Base-by-base conservation (phyloP, 2,797 vertebrate species). In the Podarcis siculus region DNA sequence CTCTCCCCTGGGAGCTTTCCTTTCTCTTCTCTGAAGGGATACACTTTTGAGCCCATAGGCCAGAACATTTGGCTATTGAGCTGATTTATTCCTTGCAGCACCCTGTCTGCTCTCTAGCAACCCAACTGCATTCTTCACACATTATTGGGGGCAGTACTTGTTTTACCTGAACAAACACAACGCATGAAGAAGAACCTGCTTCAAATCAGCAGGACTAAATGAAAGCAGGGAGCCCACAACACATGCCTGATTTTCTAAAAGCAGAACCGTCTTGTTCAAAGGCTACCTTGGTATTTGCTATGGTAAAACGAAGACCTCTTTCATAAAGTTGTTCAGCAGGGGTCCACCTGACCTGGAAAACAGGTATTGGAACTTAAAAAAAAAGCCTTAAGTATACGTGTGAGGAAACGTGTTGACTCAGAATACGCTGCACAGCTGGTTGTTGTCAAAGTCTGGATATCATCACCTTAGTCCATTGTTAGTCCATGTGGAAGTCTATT, bases 291-390 rank as follows among this genome's bases (percentile, higher is more conserved):
- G 42, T 80, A 61, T 86, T 76, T 79, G 81, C 88, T 82, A 71
- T 0, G 1, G 82, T 82, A 73, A 82, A 85, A 86, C 55, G 72
- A 32, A 61, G 0, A 67, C 19, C 83, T 85, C 10, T 3, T 87
- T 80, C 86, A 78, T 81, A 79, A 79, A 15, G 21, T 27, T 83
- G 19, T 79, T 88, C 73, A 86, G 32, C 78, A 58, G 4, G 79
- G 85, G 66, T 42, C 87, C 80, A 86, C 58, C 78, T 71, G 75
- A 89, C 13, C 27, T 64, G 23, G 84, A 81, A 69, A 27, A 8
- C 0, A 7, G 87, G 86, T 85, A 91, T 37, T 39, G 72, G 39
- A 30, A 45, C 39, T 61, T 86, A 49, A 49, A 49, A 49, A 89
- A 64, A 83, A 75, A 73, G 10, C 67, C 25, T 3, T 13, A 1